Evolutionary conservation across 1,140 invertebrate species (phyloP).

Genomic region (Drosophila kohkoa): DNA sequence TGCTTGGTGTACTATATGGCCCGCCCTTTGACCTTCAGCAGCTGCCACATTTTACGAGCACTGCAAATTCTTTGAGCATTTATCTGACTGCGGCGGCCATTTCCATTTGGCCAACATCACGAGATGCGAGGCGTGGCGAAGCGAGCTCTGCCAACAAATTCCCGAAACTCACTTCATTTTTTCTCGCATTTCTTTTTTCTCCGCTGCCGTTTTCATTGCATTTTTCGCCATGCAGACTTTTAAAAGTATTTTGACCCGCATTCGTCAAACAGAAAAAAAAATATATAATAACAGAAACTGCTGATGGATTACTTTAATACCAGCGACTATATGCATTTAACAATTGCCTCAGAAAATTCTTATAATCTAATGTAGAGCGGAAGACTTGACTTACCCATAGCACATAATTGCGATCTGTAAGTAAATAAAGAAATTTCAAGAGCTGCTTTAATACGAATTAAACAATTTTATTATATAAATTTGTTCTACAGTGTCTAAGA

Average conservation of each 20-base stretch:
- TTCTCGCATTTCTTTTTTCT: conserved; percentile 3
- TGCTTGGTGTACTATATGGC: conserved; percentile 34
- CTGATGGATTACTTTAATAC: conserved; percentile 62
- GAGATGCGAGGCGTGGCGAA: too few species aligned
- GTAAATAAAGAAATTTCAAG: neutral
- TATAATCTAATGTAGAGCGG: neutral
- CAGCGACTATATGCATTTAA: neutral
- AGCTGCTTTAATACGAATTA: too few species aligned
- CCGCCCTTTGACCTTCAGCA: conserved; percentile 72
- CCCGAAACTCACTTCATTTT: conserved; percentile 13
- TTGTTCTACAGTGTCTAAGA: too few species aligned
- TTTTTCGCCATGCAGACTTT: conserved; percentile 32
- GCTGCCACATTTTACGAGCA: conserved; percentile 63
- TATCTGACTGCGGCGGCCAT: conserved; percentile 25
- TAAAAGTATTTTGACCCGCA: conserved; percentile 71
- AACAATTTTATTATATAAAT: too few species aligned
- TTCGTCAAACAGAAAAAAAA: conserved; percentile 24
- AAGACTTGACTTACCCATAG: neutral
- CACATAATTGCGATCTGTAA: neutral
- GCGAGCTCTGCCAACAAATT: neutral
- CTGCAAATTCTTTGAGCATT: conserved; percentile 50
- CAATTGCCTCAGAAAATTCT: too few species aligned
- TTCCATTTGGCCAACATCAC: neutral
- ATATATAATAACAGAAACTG: conserved; percentile 1
- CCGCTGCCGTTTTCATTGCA: conserved; percentile 9